Percentiles rank a stretch among this genome's conserved stretches.
These are phyloP conservation scores for Odocoileus hemionus DNA, from an alignment of 2,113 vertebrate genomes.

Conservation along the genomic window DNA sequence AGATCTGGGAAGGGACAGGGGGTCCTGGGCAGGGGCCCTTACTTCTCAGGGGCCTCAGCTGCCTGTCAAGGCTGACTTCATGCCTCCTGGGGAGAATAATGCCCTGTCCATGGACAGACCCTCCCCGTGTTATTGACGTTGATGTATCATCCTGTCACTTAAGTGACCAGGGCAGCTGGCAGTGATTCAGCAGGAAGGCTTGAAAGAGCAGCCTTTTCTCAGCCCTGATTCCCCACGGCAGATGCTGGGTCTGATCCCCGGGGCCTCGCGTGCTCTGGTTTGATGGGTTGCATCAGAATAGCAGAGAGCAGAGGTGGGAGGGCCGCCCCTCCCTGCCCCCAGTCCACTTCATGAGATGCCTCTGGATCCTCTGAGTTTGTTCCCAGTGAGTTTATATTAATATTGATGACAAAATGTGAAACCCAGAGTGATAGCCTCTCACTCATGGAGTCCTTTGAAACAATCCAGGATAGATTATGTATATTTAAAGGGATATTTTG, in stretches of 20 bases:
- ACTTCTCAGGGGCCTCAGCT: constrained; percentile 27
- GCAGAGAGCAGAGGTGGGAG: constrained; percentile 29
- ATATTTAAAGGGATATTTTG: background rate
- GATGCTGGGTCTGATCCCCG: constrained; percentile 30
- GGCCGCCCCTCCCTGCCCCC: background rate
- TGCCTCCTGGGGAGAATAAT: background rate
- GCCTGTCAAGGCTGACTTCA: background rate
- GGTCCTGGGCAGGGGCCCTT: background rate
- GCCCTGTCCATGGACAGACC: background rate
- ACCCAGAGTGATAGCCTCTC: background rate
- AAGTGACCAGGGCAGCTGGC: constrained; percentile 55
- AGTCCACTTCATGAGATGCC: background rate
- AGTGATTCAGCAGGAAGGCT: constrained; percentile 18
- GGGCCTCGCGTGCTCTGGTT: background rate
- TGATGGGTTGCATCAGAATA: constrained; percentile 4
- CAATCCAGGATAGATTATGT: background rate
- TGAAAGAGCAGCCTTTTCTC: background rate
- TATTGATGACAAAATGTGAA: constrained; percentile 17
- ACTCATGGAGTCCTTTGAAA: background rate
- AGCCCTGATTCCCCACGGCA: constrained; percentile 40
- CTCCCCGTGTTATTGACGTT: background rate
- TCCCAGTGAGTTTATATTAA: background rate
- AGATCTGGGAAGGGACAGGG: background rate
- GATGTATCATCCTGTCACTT: constrained; percentile 66
- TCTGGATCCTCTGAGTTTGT: background rate